Evolutionary conservation across 2,113 vertebrate genomes (phyloP), one percentile per base, ranked within the genome.

Genomic region (Dipodomys spectabilis): DNA sequence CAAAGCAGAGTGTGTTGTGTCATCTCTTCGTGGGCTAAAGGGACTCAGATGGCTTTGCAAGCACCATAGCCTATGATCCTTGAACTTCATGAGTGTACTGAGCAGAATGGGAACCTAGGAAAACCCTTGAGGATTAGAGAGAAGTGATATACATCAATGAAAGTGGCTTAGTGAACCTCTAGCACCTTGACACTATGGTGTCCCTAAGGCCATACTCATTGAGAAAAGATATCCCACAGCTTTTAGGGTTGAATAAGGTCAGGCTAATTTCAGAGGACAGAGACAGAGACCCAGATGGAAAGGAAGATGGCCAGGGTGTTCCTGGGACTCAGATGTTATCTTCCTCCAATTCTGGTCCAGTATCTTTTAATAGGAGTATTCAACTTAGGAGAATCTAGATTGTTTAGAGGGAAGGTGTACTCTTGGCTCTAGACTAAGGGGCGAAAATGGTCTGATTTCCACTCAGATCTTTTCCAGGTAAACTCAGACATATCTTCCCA

Each of bases 241-340:
- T 97, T 77, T 97, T 94, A 12, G 94, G 95, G 22, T 96, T 97
- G 60, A 95, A 96, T 0, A 96, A 92, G 0, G 88, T 60, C n/a
- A 97, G 67, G 53, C 92, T 95, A n/a, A 94, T 95, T 2, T 73
- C 77, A 0, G 64, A 1, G 0, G 95, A 69, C 35, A 97, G 44
- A 96, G 2, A 49, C 16, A 19, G 83, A 86, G 73, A 45, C 72
- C 0, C 68, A 72, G 16, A 78, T 28, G 0, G 7, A 2, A 0
- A 0, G 94, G 90, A 95, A 93, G 1, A 78, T 75, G 0, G 92
- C 84, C 15, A 97, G 93, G 27, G 85, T 87, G 0, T 95, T 96
- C 1, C 93, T 95, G 80, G 39, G 65, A 53, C 2, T 53, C 16
- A 0, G 86, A 18, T 10, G 72, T 0, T 91, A 67, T 6, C 65